Conservation (phyloP, 1,140 invertebrate species). For the Papilio glaucus region DNA sequence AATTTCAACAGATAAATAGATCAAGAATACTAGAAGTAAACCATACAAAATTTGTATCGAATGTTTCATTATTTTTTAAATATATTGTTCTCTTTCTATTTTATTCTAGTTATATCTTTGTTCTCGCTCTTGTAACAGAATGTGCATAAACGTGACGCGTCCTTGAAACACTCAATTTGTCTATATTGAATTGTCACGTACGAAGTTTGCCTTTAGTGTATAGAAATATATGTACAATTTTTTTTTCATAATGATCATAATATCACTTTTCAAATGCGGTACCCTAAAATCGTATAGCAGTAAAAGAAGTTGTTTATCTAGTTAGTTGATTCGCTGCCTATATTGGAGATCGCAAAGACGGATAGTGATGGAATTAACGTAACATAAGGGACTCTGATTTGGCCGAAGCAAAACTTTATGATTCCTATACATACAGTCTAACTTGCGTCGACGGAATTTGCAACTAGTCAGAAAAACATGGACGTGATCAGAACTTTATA, state of each 20-base stretch:
- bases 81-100: too few species aligned
- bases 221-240: neutral
- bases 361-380: constrained; percentile 6
- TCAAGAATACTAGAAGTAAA: neutral
- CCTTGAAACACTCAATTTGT: neutral
- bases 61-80: too few species aligned
- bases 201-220: too few species aligned
- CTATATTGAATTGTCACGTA: too few species aligned
- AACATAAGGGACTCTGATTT: constrained; percentile 12
- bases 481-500: constrained; percentile 5
- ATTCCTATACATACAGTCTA: constrained; percentile 1
- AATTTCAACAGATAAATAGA: too few species aligned
- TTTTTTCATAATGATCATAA: neutral
- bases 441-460: neutral
- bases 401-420: constrained; percentile 13
- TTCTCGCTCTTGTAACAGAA: neutral
- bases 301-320: constrained; percentile 10
- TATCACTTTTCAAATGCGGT: neutral
- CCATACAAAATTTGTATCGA: neutral
- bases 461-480: constrained; percentile 2
- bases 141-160: neutral
- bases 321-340: neutral
- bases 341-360: constrained; percentile 11
- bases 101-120: neutral
- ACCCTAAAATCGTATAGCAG: neutral